Base-by-base conservation (phyloP, 2,888 invertebrate species). In the Hypselothyrea guttata region DNA sequence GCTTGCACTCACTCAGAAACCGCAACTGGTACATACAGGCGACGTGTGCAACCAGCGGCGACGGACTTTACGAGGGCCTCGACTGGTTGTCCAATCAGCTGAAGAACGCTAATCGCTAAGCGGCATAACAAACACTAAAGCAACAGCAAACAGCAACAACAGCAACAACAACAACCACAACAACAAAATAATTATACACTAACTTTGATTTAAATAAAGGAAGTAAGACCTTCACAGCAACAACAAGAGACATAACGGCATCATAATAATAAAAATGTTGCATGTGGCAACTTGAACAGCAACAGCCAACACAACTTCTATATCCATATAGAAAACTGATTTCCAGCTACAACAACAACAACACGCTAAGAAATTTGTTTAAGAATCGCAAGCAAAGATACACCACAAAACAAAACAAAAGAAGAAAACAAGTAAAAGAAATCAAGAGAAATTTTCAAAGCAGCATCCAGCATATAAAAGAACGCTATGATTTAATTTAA, bases 51-150 rank as follows among this genome's bases (percentile, higher is more conserved):
- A 99, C 99, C 82, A 97, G 97, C 90, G 99, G 99, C 81, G 98
- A 99, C 91, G 99, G 99, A 74, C 94, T 99, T 76, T 99, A 99
- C 91, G 99, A 99, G 92, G 99, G 99, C 72, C 95, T 99, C 87
- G 99, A 99, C 92, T 99, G 99, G 99, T 95, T 99, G 90, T 98
- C 98, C 92, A 98, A 98, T 93, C 97, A 98, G 92, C 94, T 99
- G 90, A 99, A 99, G 93, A 98, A 98, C 92, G 96, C 97, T 92
- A 97, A 96, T 93, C 97, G 97, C 94, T 97, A 97, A 91, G n/a
- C n/a, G n/a, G n/a, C n/a, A 76, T 65, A 63, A 66, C n/a, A n/a
- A n/a, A n/a, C n/a, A 82, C 67, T 62, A 71, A 64, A 82, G 71
- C 67, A 62, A 27, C 30, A 62, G 33, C 57, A 56, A n/a, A 9